Evolutionary conservation across 2,113 vertebrate genomes (phyloP).

Genomic region (Pachyramphus minor): DNA sequence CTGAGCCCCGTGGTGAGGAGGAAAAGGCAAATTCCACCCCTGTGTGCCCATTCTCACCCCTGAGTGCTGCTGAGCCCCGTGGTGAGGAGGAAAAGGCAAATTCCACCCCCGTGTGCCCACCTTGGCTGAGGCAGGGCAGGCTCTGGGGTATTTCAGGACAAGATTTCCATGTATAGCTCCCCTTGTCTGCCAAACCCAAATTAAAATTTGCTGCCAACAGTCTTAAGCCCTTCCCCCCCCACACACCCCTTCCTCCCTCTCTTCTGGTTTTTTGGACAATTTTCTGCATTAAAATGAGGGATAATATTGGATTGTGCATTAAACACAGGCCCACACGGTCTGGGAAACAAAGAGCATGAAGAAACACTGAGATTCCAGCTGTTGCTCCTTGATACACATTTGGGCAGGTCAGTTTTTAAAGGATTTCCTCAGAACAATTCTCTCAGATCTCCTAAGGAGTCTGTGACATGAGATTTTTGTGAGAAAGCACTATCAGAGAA

Average conservation of each 20-base stretch:
- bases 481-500: neutral
- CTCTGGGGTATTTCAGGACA: neutral
- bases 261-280: neutral
- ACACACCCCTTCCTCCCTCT: neutral
- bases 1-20: neutral
- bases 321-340: neutral
- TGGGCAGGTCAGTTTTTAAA: neutral
- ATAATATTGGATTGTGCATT: neutral
- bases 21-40: neutral
- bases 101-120: neutral
- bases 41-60: neutral
- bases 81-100: neutral
- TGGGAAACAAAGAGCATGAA: neutral
- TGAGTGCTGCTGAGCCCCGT: neutral
- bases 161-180: neutral
- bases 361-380: neutral
- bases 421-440: neutral
- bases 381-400: neutral
- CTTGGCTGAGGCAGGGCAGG: neutral
- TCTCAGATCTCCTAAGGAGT: neutral
- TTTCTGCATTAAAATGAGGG: neutral
- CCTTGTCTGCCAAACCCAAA: neutral
- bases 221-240: neutral
- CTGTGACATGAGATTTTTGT: neutral
- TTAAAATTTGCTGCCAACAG: conserved; percentile 7